phyloP scores from a whole-genome alignment of 2,888 invertebrate species.

The Schizaphis graminum region DNA sequence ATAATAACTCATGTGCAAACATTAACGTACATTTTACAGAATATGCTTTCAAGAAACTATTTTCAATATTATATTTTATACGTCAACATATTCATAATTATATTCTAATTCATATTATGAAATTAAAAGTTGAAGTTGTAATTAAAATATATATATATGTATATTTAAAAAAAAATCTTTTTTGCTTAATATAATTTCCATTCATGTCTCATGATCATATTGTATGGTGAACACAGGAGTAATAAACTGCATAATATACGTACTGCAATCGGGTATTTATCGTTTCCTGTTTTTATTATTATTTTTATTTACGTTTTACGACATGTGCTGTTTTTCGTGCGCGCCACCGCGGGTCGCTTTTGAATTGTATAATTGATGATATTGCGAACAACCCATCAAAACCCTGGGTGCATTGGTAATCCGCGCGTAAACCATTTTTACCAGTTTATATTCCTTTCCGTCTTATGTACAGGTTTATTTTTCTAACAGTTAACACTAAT shows the following conservation, averaged over 20 bases:
- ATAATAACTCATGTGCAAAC: background rate
- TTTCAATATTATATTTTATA: background rate
- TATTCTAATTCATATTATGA: background rate
- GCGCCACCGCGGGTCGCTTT: background rate
- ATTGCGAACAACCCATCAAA: background rate
- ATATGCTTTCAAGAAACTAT: background rate
- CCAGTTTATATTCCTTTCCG: background rate
- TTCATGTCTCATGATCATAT: background rate
- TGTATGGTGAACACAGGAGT: background rate
- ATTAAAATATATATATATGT: background rate
- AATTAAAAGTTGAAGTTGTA: background rate
- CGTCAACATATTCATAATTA: background rate
- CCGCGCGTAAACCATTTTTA: background rate
- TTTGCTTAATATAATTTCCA: background rate
- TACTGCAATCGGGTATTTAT: background rate
- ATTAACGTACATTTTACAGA: background rate
- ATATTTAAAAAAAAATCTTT: background rate
- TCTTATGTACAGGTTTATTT: background rate
- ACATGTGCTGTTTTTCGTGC: background rate
- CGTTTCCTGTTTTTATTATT: background rate
- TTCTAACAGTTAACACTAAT: background rate
- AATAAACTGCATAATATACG: slow-evolving; percentile 8
- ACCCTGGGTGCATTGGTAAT: background rate
- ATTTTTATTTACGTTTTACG: background rate
- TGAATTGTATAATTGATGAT: background rate